phyloP scores from a whole-genome alignment of 2,113 vertebrate genomes.

The Varanus salvator region DNA sequence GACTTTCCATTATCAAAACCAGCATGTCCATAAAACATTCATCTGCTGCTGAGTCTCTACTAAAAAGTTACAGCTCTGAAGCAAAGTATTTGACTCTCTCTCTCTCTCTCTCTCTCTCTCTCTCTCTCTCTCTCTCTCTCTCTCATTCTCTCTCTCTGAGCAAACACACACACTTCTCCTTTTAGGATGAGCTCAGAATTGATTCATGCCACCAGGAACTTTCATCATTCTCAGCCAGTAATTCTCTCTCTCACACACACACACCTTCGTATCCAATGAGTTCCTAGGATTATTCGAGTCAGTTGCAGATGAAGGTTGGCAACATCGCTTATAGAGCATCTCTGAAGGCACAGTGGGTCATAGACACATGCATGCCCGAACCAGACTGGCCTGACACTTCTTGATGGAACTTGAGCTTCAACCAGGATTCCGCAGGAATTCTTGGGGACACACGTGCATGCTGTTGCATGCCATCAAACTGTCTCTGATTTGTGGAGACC shows the following conservation, averaged over 20 bases:
- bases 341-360: background rate
- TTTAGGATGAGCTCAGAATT: background rate
- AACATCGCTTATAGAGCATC: no score
- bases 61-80: slow-evolving; percentile 11
- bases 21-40: slow-evolving; percentile 24
- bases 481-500: no score
- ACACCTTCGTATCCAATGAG: background rate
- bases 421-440: background rate
- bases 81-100: background rate
- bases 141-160: no score
- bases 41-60: background rate
- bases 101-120: background rate
- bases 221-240: background rate
- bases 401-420: background rate
- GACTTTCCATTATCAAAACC: slow-evolving; percentile 6
- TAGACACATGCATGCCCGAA: background rate
- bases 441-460: no score
- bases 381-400: no score
- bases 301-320: background rate
- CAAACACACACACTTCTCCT: background rate
- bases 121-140: background rate
- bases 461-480: no score
- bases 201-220: background rate
- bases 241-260: background rate
- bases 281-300: background rate